phyloP scores from a whole-genome alignment of 1,140 invertebrate species.

The Lepidostoma basale region DNA sequence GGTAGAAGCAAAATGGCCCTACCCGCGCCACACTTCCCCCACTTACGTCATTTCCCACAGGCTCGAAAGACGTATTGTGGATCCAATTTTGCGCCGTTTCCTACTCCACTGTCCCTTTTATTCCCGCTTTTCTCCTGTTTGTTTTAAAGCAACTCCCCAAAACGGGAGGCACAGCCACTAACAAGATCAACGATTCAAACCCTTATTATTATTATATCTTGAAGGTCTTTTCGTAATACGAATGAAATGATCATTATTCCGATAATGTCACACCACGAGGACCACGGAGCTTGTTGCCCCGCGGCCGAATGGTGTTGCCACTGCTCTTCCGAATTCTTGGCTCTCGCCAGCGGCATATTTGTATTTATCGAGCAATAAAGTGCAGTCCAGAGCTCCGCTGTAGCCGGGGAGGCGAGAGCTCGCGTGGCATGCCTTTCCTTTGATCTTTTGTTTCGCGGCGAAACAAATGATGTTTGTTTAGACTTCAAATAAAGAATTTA shows the following conservation, averaged over 20 bases:
- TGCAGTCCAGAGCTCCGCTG: not conserved
- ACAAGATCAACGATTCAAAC: conserved; percentile 16
- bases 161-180: not conserved
- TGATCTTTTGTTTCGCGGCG: not conserved
- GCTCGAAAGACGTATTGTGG: not conserved
- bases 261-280: too few relatives aligned
- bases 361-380: not conserved
- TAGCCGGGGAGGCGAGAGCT: not conserved
- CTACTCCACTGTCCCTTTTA: not conserved
- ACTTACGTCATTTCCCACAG: conserved; percentile 10
- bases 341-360: not conserved
- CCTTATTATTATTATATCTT: too few relatives aligned
- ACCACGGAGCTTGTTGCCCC: too few relatives aligned
- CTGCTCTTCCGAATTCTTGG: not conserved
- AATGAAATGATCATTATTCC: too few relatives aligned
- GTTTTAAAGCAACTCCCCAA: not conserved
- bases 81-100: conserved; percentile 8
- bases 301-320: too few relatives aligned
- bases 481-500: too few relatives aligned
- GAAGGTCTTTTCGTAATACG: too few relatives aligned
- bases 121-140: not conserved
- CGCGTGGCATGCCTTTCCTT: not conserved
- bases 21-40: too few relatives aligned
- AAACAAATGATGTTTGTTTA: not conserved
- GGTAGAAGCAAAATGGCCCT: too few relatives aligned